Evolutionary conservation across 2,888 invertebrate genomes (phyloP).

Genomic region (Cataglyphis albicans): DNA sequence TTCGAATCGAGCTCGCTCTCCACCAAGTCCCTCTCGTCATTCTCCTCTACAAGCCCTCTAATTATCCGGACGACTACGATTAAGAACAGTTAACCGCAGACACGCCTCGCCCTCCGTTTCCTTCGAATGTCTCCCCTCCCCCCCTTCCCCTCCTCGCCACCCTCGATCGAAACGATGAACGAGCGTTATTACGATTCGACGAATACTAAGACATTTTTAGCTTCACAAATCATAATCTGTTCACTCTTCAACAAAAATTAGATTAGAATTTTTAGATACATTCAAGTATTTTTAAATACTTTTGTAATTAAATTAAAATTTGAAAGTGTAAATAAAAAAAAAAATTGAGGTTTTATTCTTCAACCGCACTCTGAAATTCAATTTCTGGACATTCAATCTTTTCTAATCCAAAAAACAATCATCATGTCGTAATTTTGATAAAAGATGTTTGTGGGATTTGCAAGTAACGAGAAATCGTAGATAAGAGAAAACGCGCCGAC

Average conservation of each 20-base stretch:
- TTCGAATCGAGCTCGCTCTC: constrained; percentile 27
- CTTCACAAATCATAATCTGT: neutral
- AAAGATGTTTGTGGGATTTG: neutral
- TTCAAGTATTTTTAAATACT: neutral
- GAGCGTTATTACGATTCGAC: constrained; percentile 19
- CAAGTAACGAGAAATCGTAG: neutral
- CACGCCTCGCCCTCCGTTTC: constrained; percentile 34
- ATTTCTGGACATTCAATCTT: neutral
- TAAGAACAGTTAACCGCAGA: constrained; percentile 52
- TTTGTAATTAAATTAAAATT: constrained; percentile 20
- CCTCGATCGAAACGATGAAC: constrained; percentile 12
- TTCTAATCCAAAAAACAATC: neutral
- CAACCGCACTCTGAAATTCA: neutral
- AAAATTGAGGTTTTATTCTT: neutral
- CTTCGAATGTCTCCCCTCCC: constrained; percentile 12
- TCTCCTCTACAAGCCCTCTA: constrained; percentile 36
- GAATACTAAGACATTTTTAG: neutral
- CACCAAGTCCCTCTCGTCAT: constrained; percentile 2
- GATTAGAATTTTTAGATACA: neutral
- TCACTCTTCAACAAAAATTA: neutral
- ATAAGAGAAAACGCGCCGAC: neutral
- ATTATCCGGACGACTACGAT: constrained; percentile 52
- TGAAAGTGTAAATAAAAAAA: neutral
- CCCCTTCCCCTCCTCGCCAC: too few species aligned
- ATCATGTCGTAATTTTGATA: neutral